phyloP scores from a whole-genome alignment of 92 coral and sea anemone species.

The Blastomussa wellsi region DNA sequence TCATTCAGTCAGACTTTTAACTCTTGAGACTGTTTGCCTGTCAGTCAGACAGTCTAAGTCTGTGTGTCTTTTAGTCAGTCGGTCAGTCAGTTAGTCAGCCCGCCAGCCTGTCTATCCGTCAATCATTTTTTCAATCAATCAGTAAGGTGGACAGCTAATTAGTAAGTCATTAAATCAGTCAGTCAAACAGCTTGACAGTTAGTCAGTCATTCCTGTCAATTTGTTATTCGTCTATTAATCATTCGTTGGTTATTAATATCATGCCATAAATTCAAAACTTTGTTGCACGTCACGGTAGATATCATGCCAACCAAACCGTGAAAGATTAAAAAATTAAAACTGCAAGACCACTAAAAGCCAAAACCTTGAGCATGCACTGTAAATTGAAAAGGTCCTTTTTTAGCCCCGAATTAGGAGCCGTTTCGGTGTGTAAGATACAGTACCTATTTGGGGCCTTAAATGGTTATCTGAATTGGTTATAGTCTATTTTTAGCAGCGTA shows the following conservation, averaged over 20 bases:
- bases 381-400: no score
- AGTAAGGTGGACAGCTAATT: not conserved
- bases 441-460: no score
- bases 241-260: no score
- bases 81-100: not conserved
- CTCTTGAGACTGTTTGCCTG: no score
- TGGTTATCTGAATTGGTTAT: no score
- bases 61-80: no score
- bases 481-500: no score
- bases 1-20: not conserved
- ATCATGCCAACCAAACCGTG: no score
- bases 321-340: not conserved
- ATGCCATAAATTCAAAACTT: no score
- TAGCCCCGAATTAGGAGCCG: no score
- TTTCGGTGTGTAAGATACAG: no score
- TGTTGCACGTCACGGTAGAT: no score
- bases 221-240: not conserved
- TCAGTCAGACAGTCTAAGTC: not conserved
- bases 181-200: not conserved
- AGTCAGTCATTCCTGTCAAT: not conserved
- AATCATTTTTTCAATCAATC: not conserved
- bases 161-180: not conserved
- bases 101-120: not conserved
- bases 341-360: not conserved
- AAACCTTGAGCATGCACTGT: not conserved